phyloP scores from a whole-genome alignment of 2,888 invertebrate species.

The Cyclophora punctaria region DNA sequence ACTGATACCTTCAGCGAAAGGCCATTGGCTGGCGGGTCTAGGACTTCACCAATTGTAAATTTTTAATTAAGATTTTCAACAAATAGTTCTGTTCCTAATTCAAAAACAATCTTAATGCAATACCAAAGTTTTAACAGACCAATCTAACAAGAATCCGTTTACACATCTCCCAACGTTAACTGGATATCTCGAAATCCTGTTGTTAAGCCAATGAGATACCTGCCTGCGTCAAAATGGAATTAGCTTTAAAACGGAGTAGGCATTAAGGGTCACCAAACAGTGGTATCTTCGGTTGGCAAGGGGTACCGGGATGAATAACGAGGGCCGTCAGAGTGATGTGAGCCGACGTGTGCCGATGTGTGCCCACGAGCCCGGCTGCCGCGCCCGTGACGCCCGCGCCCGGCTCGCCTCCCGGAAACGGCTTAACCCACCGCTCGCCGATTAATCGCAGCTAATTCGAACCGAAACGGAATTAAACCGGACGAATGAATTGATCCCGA shows the following conservation, averaged over 20 bases:
- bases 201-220: no score
- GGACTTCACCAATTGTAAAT: no score
- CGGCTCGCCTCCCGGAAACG: constrained; percentile 26
- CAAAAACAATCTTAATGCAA: no score
- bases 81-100: no score
- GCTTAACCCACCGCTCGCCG: constrained; percentile 64
- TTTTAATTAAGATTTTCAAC: no score
- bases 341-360: constrained; percentile 32
- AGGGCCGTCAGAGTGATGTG: constrained; percentile 70
- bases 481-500: constrained; percentile 71
- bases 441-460: constrained; percentile 73
- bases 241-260: constrained; percentile 23
- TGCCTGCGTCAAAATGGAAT: not conserved
- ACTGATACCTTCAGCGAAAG: no score
- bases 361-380: constrained; percentile 25
- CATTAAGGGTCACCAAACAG: constrained; percentile 50
- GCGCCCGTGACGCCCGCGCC: constrained; percentile 15
- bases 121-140: no score
- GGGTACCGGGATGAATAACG: constrained; percentile 68
- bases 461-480: constrained; percentile 71
- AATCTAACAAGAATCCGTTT: no score
- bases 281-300: constrained; percentile 50
- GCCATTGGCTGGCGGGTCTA: no score
- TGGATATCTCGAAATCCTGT: no score
- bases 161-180: no score